Base-by-base conservation (phyloP, 64 coral and sea anemone genomes). In the Actinia equina region DNA sequence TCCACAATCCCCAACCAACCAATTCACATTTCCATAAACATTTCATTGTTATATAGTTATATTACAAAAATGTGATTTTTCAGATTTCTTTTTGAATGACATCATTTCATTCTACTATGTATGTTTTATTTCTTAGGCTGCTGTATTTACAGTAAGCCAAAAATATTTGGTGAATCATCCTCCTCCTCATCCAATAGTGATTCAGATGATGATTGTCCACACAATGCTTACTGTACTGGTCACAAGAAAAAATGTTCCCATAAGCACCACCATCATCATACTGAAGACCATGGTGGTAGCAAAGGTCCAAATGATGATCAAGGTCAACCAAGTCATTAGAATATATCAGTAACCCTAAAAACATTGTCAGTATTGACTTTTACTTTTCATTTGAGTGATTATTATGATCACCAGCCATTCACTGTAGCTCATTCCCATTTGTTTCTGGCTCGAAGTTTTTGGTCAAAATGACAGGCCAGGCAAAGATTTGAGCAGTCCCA, bases 131-230 rank as follows among this genome's bases (percentile, higher is more conserved):
- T 12, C 26, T 74, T 14, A 98, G 96, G 96, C 71, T 98, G 96
- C 62, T 98, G 96, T 91, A 92, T 98, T 82, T 98, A 98, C 85
- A 89, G 88, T 27, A 98, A 98, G 83, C 96, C 96, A 9, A 93
- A 88, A 83, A 85, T 93, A 41, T 98, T 98, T 95, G 96, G 93
- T 60, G 96, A 98, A 67, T 98, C 96, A 0, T 57, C 55, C 0
- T 95, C 55, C 0, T 95, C 93, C 37, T 98, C 96, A 78, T 98
- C 96, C 18, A 93, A 57, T 16, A 57, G 96, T 93, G 96, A 98
- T 79, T 95, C 93, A 23, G 96, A 98, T 77, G 93, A 74, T 71
- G 90, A 84, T 5, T 92, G 88, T 61, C 9, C 55, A 20, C 96
- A 98, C 51, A 98, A 98, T 83, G 87, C 96, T 0, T 98, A 98